Evolutionary conservation across 2,888 invertebrate species (phyloP).

Genomic region (Pteria penguin): DNA sequence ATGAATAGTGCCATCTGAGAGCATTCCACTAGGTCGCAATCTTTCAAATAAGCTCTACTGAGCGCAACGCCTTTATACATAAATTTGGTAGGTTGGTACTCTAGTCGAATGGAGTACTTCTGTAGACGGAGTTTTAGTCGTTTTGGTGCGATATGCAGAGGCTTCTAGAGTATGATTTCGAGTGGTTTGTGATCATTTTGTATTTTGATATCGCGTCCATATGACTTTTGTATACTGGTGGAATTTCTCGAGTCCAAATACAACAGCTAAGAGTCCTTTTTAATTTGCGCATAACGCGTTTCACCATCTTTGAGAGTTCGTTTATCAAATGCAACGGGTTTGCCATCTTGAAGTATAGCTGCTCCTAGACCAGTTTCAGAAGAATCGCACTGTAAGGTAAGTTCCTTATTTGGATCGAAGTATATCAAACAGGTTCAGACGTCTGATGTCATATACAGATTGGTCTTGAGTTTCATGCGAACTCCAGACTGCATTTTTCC

Average conservation of each 20-base stretch:
- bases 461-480: no score
- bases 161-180: conserved; percentile 61
- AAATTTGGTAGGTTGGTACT: conserved; percentile 22
- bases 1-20: background rate
- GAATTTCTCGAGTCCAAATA: conserved; percentile 39
- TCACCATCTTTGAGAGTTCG: conserved; percentile 28
- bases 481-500: no score
- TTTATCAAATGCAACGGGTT: conserved; percentile 38
- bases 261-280: conserved; percentile 49
- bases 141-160: conserved; percentile 32
- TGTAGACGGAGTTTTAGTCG: conserved; percentile 40
- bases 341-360: conserved; percentile 35
- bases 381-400: conserved; percentile 38
- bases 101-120: conserved; percentile 35
- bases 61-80: conserved; percentile 44
- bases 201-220: conserved; percentile 39
- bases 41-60: background rate
- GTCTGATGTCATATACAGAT: no score
- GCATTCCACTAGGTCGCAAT: background rate
- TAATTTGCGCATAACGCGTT: conserved; percentile 41
- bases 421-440: no score
- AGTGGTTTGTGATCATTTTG: conserved; percentile 51
- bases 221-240: conserved; percentile 45
- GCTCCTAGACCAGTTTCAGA: conserved; percentile 39
- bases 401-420: conserved; percentile 31